These are phyloP conservation scores for Colistium nudipinnis DNA, from an alignment of 2,113 vertebrate genomes.

Conservation along the genomic window DNA sequence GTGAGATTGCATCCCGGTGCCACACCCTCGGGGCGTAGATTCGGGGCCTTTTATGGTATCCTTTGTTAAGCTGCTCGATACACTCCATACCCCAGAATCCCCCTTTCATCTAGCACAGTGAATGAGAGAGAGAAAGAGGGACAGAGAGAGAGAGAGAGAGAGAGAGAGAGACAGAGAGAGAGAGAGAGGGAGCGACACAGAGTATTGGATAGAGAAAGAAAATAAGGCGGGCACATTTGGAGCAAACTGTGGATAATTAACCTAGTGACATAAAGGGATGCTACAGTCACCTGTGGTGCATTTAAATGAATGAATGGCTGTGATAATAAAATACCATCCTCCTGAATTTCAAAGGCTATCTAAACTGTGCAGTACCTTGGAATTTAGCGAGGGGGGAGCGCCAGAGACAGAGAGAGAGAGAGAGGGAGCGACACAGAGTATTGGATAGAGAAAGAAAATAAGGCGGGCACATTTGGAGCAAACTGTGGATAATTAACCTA, in stretches of 20 bases:
- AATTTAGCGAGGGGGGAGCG: conserved; percentile 21
- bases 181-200: conserved; percentile 33
- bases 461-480: conserved; percentile 1
- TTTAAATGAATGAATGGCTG: no score
- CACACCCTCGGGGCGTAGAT: conserved; percentile 67
- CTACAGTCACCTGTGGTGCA: neutral
- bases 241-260: conserved; percentile 21
- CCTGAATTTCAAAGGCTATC: neutral
- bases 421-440: no score
- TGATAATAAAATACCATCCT: conserved; percentile 3
- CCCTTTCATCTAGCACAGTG: conserved; percentile 67
- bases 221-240: conserved; percentile 1
- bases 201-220: neutral
- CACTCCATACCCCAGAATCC: conserved; percentile 50
- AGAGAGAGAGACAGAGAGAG: conserved; percentile 44
- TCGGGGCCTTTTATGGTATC: conserved; percentile 52
- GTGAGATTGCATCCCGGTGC: conserved; percentile 57
- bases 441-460: neutral
- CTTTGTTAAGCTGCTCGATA: conserved; percentile 65
- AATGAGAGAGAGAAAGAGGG: conserved; percentile 22
- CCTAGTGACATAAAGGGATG: neutral
- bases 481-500: conserved; percentile 19
- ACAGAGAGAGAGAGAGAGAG: conserved; percentile 30
- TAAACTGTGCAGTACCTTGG: conserved; percentile 7
- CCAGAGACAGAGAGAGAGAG: no score